Conservation (phyloP, 2,888 invertebrate species). For the Harpalus rufipes region DNA sequence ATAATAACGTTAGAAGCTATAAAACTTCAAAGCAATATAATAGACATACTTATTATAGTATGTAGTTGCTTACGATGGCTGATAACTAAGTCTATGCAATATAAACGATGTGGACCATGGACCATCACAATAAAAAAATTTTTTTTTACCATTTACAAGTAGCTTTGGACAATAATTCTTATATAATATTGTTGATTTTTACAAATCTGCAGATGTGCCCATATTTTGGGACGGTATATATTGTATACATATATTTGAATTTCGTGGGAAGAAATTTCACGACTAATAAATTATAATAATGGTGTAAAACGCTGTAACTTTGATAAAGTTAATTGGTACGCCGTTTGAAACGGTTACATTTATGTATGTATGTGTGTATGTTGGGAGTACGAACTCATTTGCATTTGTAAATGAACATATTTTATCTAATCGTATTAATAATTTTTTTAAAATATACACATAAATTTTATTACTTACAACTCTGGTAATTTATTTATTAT, state of each 20-base stretch:
- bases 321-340: conserved; percentile 20
- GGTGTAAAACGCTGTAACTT: neutral
- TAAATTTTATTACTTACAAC: conserved; percentile 10
- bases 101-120: no score
- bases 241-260: neutral
- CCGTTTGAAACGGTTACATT: neutral
- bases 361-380: conserved; percentile 3
- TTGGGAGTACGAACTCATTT: neutral
- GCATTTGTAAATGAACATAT: conserved; percentile 7
- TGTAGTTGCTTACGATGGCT: no score
- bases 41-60: no score
- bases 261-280: conserved; percentile 13
- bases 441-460: neutral
- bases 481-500: conserved; percentile 13
- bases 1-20: neutral
- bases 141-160: no score
- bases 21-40: neutral
- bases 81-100: no score
- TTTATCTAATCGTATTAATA: neutral
- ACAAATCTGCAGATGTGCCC: no score
- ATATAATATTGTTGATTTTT: no score
- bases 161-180: no score
- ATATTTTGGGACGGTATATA: neutral
- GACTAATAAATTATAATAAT: conserved; percentile 17
- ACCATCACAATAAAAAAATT: no score